Base-by-base conservation (phyloP, 2,113 vertebrate species). In the Scatophagus argus region DNA sequence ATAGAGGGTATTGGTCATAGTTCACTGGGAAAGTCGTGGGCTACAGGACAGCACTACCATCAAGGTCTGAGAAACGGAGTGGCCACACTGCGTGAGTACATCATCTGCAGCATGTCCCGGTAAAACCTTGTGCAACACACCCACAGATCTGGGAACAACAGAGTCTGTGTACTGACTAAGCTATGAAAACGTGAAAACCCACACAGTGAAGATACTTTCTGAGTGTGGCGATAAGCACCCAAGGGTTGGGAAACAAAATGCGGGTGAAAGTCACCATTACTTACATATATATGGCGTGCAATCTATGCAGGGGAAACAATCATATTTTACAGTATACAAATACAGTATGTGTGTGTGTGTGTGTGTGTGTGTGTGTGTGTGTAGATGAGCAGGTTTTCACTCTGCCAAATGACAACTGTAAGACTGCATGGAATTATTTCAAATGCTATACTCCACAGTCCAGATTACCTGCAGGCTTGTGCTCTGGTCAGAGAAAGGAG, bases 401-500 rank as follows among this genome's bases (percentile, higher is more conserved):
- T 21, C 4, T 25, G 0, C n/a, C 25, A 58, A 76, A n/a, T n/a
- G n/a, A 72, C 27, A 39, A 14, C 27, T 16, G 6, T 29, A 44
- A 62, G 44, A 44, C 27, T 64, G 60, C 3, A 44, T 38, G 43
- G 29, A 29, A 31, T 23, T 1, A 32, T 64, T 47, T 51, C 8
- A 36, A 54, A 77, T 3, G 23, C 8, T 11, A 2, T 8, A 16
- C 3, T 59, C 3, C n/a, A 36, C 3, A 12, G 27, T 63, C 27
- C 19, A 39, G 56, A 75, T 74, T 94, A 99, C 98, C 98, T 99
- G 98, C 88, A 99, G 90, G 58, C 97, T 99, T 2, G 98, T 99
- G 88, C 98, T 99, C 94, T 99, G 98, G 89, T 99, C 98, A 8
- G 98, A 99, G 93, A 99, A 99, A 0, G 98, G 98, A 5, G 98